A percentile compares a stretch with the other conserved stretches of the same genome.
phyloP scores from a whole-genome alignment of 2,113 vertebrate genomes.

The Sturnus vulgaris region DNA sequence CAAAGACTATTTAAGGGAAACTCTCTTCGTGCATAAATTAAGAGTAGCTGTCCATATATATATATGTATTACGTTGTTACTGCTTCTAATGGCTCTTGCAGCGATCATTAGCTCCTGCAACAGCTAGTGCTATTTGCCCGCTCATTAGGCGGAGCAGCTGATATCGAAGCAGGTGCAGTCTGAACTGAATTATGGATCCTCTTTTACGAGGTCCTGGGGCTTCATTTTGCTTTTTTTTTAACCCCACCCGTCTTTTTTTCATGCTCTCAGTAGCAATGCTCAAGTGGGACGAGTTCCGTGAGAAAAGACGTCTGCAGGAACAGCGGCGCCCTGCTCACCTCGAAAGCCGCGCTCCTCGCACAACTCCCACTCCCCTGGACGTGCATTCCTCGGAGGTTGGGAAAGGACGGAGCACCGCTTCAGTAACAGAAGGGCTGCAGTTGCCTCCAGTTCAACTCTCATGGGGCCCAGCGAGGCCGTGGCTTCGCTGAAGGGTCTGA shows the following conservation, averaged over 20 bases:
- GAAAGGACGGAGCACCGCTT: not conserved
- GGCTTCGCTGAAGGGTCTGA: not conserved
- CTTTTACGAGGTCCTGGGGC: not conserved
- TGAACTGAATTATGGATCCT: not conserved
- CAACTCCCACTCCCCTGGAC: not conserved
- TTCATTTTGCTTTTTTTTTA: not conserved
- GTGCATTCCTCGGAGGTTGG: fast-evolving
- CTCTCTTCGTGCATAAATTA: not conserved
- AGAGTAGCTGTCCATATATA: not conserved
- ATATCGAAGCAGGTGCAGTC: not conserved
- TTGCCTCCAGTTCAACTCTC: not conserved
- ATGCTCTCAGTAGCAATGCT: not conserved
- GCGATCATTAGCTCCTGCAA: not conserved
- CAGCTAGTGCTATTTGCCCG: not conserved
- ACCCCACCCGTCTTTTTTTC: not conserved
- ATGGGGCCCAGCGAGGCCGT: not conserved
- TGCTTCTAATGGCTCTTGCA: not conserved
- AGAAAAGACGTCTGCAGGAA: not conserved
- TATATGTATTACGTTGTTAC: not conserved
- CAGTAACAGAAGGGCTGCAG: not conserved
- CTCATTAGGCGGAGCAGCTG: not conserved
- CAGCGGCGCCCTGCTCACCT: too few species aligned
- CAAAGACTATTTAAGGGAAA: not conserved
- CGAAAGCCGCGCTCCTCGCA: too few species aligned
- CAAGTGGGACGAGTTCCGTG: not conserved